Evolutionary conservation across 2,113 vertebrate genomes (phyloP), one percentile per base, ranked within the genome.

Genomic region (Eptesicus fuscus): DNA sequence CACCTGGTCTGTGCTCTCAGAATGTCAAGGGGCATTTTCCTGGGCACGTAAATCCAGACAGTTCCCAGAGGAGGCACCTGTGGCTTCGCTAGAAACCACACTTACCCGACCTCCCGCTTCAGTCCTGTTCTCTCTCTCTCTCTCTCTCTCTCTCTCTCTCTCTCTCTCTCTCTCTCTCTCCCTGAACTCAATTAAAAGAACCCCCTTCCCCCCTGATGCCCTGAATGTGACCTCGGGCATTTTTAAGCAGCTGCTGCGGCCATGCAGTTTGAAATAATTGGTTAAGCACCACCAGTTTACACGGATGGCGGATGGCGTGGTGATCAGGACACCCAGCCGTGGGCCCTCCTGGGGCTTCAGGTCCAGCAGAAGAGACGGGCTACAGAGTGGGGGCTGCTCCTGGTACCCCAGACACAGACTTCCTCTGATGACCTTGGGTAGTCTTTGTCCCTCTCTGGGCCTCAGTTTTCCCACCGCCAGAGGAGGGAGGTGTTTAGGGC

Each of bases 31-130:
- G 23, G 40, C 14, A 6, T 44, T 20, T 35, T 67, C 44, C 70
- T 5, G 13, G 51, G 40, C n/a, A 11, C 12, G 25, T 56, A 42
- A n/a, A 25, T 17, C 63, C 70, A 51, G 70, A 70, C 2, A 40
- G 18, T 2, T 90, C 79, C 69, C 42, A 0, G 76, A 87, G 88
- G 32, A 30, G 74, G 44, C 16, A 1, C 32, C 44, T 7, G 32
- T 2, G 20, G 40, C 86, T 63, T 30, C 4, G 28, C 51, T 89
- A 42, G 71, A 49, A 78, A 32, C 18, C 37, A 6, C 18, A 22
- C 25, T 28, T 2, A 0, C 5, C 12, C 0, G 88, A 6, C 44
- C 12, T 11, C 51, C 25, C 0, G 7, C 70, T 42, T 23, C 1
- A 1, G 5, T 25, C 44, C 17, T 22, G 2, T 5, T 44, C 10